Evolutionary conservation across 2,113 vertebrate genomes (phyloP).

Genomic region (Trinectes maculatus): DNA sequence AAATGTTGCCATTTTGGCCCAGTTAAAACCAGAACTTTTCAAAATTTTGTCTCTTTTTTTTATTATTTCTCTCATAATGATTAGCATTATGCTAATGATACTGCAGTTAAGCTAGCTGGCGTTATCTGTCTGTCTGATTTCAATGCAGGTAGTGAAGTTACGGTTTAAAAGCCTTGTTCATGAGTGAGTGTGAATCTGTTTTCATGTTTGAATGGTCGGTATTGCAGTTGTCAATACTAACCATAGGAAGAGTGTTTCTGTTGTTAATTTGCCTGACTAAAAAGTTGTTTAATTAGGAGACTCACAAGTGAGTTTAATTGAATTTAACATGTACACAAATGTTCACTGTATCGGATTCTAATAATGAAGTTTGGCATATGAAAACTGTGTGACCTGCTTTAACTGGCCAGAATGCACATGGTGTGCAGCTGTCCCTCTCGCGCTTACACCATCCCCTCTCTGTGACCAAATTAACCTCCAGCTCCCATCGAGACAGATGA

Average conservation of each 20-base stretch:
- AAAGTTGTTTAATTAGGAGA: no score
- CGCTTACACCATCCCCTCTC: neutral
- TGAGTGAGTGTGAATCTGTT: no score
- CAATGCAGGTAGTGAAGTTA: no score
- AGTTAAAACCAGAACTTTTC: neutral
- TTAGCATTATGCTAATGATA: slow-evolving; percentile 26
- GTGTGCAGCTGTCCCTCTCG: slow-evolving; percentile 61
- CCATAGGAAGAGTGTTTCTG: no score
- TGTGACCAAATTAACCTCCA: slow-evolving; percentile 42
- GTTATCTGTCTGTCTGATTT: neutral
- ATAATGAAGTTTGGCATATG: neutral
- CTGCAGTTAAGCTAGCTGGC: neutral
- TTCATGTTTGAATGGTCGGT: no score
- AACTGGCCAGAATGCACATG: slow-evolving; percentile 12
- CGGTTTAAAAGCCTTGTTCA: no score
- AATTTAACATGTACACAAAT: neutral
- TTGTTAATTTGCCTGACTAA: no score
- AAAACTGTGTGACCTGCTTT: neutral
- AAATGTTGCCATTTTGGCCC: fast-evolving
- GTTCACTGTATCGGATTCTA: neutral
- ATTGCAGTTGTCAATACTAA: no score
- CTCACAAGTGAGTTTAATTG: no score
- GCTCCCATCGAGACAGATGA: slow-evolving; percentile 42
- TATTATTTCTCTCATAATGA: neutral
- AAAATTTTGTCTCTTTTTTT: fast-evolving